Evolutionary conservation across 1,140 invertebrate species (phyloP).

Genomic region (Caenorhabditis tropicalis): DNA sequence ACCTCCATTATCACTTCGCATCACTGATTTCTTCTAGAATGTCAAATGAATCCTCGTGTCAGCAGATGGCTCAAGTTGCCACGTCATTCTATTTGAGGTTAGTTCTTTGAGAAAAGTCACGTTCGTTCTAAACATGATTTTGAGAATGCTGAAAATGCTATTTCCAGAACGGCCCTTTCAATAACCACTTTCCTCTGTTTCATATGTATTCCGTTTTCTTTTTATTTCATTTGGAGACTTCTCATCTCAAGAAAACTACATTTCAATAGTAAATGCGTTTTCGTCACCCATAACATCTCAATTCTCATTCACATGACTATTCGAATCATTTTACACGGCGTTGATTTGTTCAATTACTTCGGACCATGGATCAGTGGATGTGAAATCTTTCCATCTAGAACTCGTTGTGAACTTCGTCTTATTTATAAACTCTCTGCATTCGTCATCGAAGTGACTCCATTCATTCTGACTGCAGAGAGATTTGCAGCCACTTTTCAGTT

Average conservation of each 20-base stretch:
- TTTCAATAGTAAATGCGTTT: not conserved
- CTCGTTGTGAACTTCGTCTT: not conserved
- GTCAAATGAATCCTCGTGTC: not conserved
- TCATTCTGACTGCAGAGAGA: not conserved
- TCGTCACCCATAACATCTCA: not conserved
- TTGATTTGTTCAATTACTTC: not conserved
- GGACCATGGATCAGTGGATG: not conserved
- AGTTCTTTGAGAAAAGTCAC: not conserved
- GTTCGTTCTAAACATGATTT: not conserved
- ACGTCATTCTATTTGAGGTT: not conserved
- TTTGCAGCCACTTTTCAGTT: not conserved
- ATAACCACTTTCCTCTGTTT: not conserved
- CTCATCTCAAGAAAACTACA: not conserved
- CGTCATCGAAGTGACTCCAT: not conserved
- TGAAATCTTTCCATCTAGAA: not conserved
- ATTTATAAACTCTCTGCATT: not conserved
- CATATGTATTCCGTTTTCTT: not conserved
- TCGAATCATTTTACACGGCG: not conserved
- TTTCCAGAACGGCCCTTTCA: not conserved
- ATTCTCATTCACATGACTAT: not conserved
- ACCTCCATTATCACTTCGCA: not conserved
- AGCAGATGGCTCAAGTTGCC: constrained; percentile 1
- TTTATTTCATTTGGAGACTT: not conserved
- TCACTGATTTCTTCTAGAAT: not conserved
- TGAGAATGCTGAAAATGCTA: too few relatives aligned